phyloP scores from a whole-genome alignment of 2,113 vertebrate genomes.

The Melanotaenia duboulayi region DNA sequence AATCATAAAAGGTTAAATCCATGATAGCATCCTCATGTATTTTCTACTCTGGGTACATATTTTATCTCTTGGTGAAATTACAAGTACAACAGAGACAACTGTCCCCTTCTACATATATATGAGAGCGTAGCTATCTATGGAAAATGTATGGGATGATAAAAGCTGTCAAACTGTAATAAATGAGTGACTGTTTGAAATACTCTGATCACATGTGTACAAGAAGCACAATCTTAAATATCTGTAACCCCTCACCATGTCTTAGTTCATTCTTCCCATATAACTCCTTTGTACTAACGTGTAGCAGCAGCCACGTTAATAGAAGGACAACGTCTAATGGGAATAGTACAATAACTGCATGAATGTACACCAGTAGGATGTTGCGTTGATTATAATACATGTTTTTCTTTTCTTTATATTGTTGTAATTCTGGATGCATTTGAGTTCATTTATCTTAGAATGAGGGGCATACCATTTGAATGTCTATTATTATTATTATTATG shows the following conservation, averaged over 20 bases:
- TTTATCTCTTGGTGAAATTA: slow-evolving; percentile 6
- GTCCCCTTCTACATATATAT: slow-evolving; percentile 8
- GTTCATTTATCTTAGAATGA: slow-evolving; percentile 6
- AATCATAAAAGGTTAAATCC: no score
- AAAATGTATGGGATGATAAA: slow-evolving; percentile 15
- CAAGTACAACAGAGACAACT: slow-evolving; percentile 16
- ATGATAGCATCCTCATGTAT: neutral
- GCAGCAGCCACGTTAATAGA: slow-evolving; percentile 47
- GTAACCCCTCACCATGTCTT: slow-evolving; percentile 49
- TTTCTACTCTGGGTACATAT: neutral
- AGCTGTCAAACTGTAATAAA: slow-evolving; percentile 28
- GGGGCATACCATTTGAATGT: slow-evolving; percentile 45
- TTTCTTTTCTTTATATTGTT: neutral
- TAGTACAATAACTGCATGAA: slow-evolving; percentile 52
- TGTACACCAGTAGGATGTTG: slow-evolving; percentile 51
- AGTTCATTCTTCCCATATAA: slow-evolving; percentile 38
- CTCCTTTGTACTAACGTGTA: slow-evolving; percentile 41
- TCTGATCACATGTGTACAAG: slow-evolving; percentile 60
- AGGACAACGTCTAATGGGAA: slow-evolving; percentile 25
- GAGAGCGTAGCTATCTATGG: slow-evolving; percentile 16
- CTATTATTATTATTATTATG: neutral
- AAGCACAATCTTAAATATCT: slow-evolving; percentile 53
- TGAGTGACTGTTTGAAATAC: slow-evolving; percentile 40
- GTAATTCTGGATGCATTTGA: slow-evolving; percentile 2
- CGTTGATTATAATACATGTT: slow-evolving; percentile 23